These are phyloP conservation scores for Cataglyphis albicans DNA, from an alignment of 2,888 invertebrate genomes.

Conservation along the genomic window DNA sequence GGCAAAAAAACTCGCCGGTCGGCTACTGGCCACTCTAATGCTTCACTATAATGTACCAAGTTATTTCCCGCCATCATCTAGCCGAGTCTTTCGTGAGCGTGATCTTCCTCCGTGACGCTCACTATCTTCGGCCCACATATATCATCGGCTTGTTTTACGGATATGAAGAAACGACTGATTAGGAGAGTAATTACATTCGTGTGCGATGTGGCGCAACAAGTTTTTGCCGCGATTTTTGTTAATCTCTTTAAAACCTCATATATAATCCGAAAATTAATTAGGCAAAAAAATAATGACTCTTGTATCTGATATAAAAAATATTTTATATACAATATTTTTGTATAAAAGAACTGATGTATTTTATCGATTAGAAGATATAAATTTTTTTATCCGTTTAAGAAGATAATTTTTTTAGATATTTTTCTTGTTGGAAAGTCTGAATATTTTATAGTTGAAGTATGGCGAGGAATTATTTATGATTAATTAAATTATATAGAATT, in stretches of 20 bases:
- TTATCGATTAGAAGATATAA: neutral
- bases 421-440: neutral
- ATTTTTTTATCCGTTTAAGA: neutral
- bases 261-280: neutral
- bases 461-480: neutral
- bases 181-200: constrained; percentile 3
- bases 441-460: neutral
- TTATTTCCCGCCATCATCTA: constrained; percentile 75
- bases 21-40: constrained; percentile 83
- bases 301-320: no score
- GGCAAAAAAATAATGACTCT: neutral
- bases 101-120: constrained; percentile 42
- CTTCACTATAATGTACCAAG: constrained; percentile 81
- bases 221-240: neutral
- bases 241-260: neutral
- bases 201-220: neutral
- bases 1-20: constrained; percentile 83
- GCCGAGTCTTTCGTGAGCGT: constrained; percentile 38
- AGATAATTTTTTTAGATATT: neutral
- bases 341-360: neutral
- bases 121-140: constrained; percentile 43
- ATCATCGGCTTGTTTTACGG: constrained; percentile 43
- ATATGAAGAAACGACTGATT: neutral
- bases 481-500: neutral
- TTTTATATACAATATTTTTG: neutral